Base-by-base conservation (phyloP, 92 coral and sea anemone genomes). In the Bergia puertoricense region DNA sequence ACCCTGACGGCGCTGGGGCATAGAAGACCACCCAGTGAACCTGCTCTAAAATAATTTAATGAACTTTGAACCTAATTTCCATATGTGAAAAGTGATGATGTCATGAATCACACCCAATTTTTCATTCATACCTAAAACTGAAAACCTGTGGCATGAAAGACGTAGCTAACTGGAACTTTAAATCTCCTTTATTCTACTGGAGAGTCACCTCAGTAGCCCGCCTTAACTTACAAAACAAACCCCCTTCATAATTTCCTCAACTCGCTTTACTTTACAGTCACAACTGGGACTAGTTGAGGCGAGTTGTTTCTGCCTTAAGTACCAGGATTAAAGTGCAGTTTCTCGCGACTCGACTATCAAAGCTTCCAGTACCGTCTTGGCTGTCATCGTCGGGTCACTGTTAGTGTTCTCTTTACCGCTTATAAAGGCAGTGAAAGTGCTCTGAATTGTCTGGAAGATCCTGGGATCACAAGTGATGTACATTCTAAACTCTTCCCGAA, bases 401-500 rank as follows among this genome's bases (percentile, higher is more conserved):
- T 71, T 84, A n/a, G 74, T 57, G 56, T 81, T 81, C 73, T 84
- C 87, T 15, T 71, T 72, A 48, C 44, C 22, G 79, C 79, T 84
- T 6, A 40, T 56, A 46, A 84, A 72, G 0, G 59, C 77, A 9
- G 86, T 46, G 74, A 83, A 5, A 0, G 87, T 84, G 23, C 79
- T 84, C 38, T 84, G 87, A 54, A 93, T 85, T 44, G 78, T 78
- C 41, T 93, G 89, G 51, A 95, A 91, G 16, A 95, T 82, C 41
- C 76, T 77, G 14, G 83, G 92, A 54, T 92, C 85, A 40, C 98
- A 95, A n/a, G 91, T 90, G 42, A 93, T 76, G 66, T 93, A 92
- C 36, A 89, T 91, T 43, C 85, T 92, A 68, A 97, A 97, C 77
- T 97, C 97, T 39, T 96, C 98, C 73, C 99, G 93, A 72, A 97